phyloP scores from a whole-genome alignment of 2,888 invertebrate species.

The Apodemia hepburni region DNA sequence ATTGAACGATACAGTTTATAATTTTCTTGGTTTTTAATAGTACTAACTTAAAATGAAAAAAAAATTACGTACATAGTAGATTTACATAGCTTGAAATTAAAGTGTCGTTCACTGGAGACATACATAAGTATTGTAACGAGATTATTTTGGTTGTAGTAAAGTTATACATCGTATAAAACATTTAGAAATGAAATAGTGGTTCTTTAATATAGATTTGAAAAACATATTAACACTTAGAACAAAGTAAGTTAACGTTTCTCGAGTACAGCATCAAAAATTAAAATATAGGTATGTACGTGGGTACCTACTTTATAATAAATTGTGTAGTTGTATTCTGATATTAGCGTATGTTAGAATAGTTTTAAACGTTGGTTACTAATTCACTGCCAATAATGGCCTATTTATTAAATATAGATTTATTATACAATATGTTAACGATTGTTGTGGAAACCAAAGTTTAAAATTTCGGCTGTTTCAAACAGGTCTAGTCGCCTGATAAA shows the following conservation, averaged over 20 bases:
- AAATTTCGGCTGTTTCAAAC: slow-evolving; percentile 59
- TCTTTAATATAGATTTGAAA: background rate
- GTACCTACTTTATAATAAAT: slow-evolving; percentile 1
- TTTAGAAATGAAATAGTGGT: background rate
- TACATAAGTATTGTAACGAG: too few species aligned
- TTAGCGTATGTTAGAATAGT: slow-evolving; percentile 50
- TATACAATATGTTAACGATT: slow-evolving; percentile 42
- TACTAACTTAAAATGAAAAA: too few species aligned
- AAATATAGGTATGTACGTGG: background rate
- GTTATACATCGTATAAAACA: background rate
- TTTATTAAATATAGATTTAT: slow-evolving; percentile 41
- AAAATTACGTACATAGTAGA: too few species aligned
- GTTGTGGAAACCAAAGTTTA: slow-evolving; percentile 71
- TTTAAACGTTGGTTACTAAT: slow-evolving; percentile 34
- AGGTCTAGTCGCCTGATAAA: slow-evolving; percentile 61
- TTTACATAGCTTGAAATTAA: too few species aligned
- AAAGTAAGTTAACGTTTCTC: too few species aligned
- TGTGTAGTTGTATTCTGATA: slow-evolving; percentile 3
- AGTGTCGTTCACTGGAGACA: too few species aligned
- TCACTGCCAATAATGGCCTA: slow-evolving; percentile 68
- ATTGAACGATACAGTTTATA: too few species aligned
- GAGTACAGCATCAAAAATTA: background rate
- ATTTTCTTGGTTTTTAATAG: too few species aligned
- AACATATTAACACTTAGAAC: too few species aligned
- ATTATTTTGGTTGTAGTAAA: background rate